Evolutionary conservation across 2,113 vertebrate species (phyloP).

Genomic region (Halcyon senegalensis): DNA sequence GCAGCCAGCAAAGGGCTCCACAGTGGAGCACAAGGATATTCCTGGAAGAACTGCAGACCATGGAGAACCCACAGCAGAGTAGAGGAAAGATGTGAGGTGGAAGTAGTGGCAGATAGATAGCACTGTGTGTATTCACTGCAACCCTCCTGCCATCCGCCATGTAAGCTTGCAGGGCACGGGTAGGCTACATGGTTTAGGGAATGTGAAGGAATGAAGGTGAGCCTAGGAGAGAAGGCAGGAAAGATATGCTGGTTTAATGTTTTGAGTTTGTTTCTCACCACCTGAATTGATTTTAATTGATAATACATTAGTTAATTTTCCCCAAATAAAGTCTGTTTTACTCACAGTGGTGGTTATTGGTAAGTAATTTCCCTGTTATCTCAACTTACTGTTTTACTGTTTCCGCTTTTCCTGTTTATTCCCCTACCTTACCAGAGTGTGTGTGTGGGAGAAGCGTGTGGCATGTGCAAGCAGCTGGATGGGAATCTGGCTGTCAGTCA

Average conservation of each 20-base stretch:
- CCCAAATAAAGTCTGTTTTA: not conserved
- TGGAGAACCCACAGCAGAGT: not conserved
- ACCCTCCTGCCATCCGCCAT: not conserved
- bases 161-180: not conserved
- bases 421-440: not conserved
- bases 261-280: not conserved
- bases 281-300: not conserved
- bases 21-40: not conserved
- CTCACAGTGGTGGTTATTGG: not conserved
- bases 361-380: not conserved
- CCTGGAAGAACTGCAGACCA: not conserved
- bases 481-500: not conserved
- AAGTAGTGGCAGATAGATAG: not conserved
- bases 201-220: not conserved
- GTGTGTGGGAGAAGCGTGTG: accelerated
- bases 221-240: not conserved
- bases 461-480: not conserved
- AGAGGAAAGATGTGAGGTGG: not conserved
- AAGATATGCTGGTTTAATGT: not conserved
- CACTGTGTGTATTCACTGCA: not conserved
- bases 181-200: not conserved
- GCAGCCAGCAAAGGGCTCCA: not conserved
- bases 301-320: not conserved
- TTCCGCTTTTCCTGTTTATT: not conserved
- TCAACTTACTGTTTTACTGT: not conserved